A percentile compares a stretch with the other conserved stretches of the same genome.
Evolutionary conservation across 1,140 invertebrate species (phyloP).

Genomic region (Drosophila ananassae): DNA sequence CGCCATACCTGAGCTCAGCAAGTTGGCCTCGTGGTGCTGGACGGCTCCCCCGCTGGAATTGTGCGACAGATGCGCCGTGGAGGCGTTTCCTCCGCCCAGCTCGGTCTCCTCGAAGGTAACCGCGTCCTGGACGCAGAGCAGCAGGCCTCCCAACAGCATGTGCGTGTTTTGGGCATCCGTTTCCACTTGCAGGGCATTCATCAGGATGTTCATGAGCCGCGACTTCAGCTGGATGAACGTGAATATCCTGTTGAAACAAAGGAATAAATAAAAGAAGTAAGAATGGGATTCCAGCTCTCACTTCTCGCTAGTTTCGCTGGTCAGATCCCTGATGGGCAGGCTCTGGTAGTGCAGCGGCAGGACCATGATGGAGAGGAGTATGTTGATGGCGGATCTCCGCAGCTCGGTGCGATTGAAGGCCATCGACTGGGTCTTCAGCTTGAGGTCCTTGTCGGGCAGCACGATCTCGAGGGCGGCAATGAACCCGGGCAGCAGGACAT

Average conservation of each 20-base stretch:
- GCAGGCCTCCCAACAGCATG: constrained; percentile 92
- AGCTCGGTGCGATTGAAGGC: constrained; percentile 91
- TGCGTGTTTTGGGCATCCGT: constrained; percentile 94
- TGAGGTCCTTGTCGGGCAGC: constrained; percentile 90
- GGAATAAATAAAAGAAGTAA: too few relatives aligned
- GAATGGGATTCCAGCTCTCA: constrained; percentile 48
- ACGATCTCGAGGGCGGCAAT: constrained; percentile 95
- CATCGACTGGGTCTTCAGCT: constrained; percentile 86
- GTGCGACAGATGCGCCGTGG: constrained; percentile 84
- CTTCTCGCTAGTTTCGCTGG: constrained; percentile 85
- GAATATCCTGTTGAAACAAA: constrained; percentile 71
- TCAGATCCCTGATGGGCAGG: constrained; percentile 90
- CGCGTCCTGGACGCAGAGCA: constrained; percentile 93
- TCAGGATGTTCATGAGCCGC: constrained; percentile 92
- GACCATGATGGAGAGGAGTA: constrained; percentile 94
- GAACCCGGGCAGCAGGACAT: constrained; percentile 94
- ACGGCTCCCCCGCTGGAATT: constrained; percentile 65
- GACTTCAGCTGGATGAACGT: constrained; percentile 93
- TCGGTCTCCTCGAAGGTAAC: constrained; percentile 90
- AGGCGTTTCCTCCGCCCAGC: constrained; percentile 54
- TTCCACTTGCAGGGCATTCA: constrained; percentile 94
- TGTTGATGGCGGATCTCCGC: constrained; percentile 94
- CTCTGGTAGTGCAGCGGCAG: constrained; percentile 96
- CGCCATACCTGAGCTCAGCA: constrained; percentile 89
- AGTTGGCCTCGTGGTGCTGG: constrained; percentile 86